A percentile compares a stretch with the other conserved stretches of the same genome.
phyloP scores from a whole-genome alignment of 1,140 invertebrate species.

The Zaprionus africanus region DNA sequence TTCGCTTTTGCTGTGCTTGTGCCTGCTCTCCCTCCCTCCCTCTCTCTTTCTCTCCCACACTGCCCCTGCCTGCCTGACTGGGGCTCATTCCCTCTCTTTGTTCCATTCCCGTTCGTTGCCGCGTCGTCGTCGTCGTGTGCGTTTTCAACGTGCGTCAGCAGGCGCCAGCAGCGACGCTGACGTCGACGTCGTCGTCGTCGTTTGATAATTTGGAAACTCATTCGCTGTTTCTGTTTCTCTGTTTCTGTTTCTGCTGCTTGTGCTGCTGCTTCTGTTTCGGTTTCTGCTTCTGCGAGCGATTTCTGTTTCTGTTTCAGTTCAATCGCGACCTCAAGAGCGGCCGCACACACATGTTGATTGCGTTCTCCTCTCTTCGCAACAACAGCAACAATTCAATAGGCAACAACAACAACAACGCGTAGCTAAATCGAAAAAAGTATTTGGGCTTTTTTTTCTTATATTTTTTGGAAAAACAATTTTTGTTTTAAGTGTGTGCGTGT shows the following conservation, averaged over 20 bases:
- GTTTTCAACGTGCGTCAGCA: conserved; percentile 30
- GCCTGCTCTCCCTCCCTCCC: conserved; percentile 3
- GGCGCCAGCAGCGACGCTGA: conserved; percentile 19
- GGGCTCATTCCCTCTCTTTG: conserved; percentile 3
- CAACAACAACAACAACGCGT: conserved; percentile 28
- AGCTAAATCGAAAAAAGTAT: conserved; percentile 40
- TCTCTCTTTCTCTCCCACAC: conserved; percentile 7
- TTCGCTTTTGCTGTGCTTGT: conserved; percentile 47
- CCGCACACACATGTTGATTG: conserved; percentile 61
- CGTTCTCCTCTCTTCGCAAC: conserved; percentile 24
- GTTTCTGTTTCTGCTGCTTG: conserved; percentile 43
- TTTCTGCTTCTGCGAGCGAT: conserved; percentile 52
- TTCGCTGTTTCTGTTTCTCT: conserved; percentile 50
- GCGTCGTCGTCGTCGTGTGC: conserved; percentile 16
- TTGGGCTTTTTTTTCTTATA: conserved; percentile 17
- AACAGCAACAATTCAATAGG: conserved; percentile 9
- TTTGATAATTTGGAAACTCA: conserved; percentile 50
- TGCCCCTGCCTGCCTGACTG: not conserved
- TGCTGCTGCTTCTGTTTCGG: conserved; percentile 56
- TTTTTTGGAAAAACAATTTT: conserved; percentile 12
- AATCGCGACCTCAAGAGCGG: conserved; percentile 69
- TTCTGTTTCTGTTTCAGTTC: conserved; percentile 66
- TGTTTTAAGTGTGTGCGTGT: conserved; percentile 27
- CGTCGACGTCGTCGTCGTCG: conserved; percentile 4
- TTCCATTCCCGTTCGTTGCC: conserved; percentile 40